Evolutionary conservation across 2,113 vertebrate species (phyloP).

Genomic region (Nibea coibor): DNA sequence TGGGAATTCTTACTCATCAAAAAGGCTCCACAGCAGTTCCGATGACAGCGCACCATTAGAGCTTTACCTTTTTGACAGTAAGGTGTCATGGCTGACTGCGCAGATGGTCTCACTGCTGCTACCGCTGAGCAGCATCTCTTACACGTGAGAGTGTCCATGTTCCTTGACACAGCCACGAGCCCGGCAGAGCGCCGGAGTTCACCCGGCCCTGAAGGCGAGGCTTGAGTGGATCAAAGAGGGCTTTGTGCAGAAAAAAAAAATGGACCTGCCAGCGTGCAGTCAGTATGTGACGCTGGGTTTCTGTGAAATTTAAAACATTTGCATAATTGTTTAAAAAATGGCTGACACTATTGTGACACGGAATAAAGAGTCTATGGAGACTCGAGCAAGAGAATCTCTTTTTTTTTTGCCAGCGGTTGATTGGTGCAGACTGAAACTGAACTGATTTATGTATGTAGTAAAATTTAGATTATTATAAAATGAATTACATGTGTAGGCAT

Average conservation of each 20-base stretch:
- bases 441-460: constrained; percentile 10
- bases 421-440: constrained; percentile 15
- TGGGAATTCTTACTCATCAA: constrained; percentile 6
- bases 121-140: constrained; percentile 7
- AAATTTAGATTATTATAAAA: constrained; percentile 14
- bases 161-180: constrained; percentile 36
- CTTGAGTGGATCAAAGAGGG: constrained; percentile 66
- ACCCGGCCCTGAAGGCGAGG: constrained; percentile 32
- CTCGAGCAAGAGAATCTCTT: neutral
- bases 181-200: constrained; percentile 34
- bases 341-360: constrained; percentile 15
- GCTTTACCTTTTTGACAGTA: constrained; percentile 40
- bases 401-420: neutral
- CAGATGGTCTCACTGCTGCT: constrained; percentile 49
- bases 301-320: constrained; percentile 44
- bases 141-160: constrained; percentile 43
- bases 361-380: neutral
- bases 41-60: neutral
- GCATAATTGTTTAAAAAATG: constrained; percentile 36
- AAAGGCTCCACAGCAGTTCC: constrained; percentile 1
- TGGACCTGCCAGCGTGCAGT: constrained; percentile 26
- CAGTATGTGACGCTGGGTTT: constrained; percentile 20
- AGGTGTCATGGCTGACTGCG: constrained; percentile 64
- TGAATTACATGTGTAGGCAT: constrained; percentile 21
- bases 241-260: constrained; percentile 59